Evolutionary conservation across 2,113 vertebrate species (phyloP).

Genomic region (Cynoglossus semilaevis): DNA sequence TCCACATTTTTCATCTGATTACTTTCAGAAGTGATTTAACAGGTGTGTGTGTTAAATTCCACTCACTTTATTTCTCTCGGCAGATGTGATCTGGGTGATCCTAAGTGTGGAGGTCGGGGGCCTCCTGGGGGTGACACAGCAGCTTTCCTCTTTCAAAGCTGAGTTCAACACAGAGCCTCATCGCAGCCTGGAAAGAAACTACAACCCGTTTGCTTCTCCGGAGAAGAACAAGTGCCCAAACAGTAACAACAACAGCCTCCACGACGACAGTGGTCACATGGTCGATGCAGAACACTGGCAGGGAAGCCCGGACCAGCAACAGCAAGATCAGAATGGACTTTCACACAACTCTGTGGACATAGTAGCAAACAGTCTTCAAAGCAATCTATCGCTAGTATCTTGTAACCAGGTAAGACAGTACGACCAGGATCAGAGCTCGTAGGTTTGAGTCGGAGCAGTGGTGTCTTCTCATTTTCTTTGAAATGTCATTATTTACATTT

Average conservation of each 20-base stretch:
- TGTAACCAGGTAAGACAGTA: conserved; percentile 92
- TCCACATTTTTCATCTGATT: too few species aligned
- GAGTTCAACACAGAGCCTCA: conserved; percentile 99
- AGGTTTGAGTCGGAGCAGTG: neutral
- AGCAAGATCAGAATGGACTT: conserved; percentile 98
- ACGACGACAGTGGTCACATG: conserved; percentile 79
- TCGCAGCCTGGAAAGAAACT: conserved; percentile 94
- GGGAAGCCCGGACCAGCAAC: conserved; percentile 87
- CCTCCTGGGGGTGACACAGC: conserved; percentile 97
- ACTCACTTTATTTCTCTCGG: conserved; percentile 33
- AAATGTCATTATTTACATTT: neutral
- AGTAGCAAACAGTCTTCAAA: conserved; percentile 96
- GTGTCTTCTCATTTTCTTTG: too few species aligned
- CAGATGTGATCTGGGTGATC: conserved; percentile 99
- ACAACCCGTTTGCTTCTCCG: conserved; percentile 98
- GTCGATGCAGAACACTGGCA: conserved; percentile 91
- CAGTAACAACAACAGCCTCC: conserved; percentile 65
- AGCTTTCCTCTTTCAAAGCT: conserved; percentile 96
- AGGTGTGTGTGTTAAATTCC: too few species aligned
- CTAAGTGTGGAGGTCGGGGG: conserved; percentile 97
- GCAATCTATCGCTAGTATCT: conserved; percentile 97
- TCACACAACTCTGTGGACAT: conserved; percentile 99
- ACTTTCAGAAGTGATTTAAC: too few species aligned
- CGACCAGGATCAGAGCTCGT: neutral
- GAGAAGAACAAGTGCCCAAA: conserved; percentile 94